Evolutionary conservation across 2,888 invertebrate species (phyloP), one percentile per base, ranked within the genome.

Genomic region (Diabrotica balteata): DNA sequence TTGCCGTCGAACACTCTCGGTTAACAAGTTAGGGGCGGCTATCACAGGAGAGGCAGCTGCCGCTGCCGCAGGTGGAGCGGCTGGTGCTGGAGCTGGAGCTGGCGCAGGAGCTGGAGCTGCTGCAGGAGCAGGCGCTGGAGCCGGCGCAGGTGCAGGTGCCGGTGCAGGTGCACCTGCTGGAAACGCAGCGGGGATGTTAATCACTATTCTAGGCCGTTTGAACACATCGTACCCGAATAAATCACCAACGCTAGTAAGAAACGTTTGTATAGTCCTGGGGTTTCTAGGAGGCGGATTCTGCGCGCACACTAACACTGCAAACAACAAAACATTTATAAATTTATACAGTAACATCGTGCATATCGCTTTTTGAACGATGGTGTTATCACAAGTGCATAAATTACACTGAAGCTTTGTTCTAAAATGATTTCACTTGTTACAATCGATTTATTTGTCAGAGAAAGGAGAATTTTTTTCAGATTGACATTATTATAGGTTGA

Each of bases 221-320:
- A 78, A 76, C 45, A 84, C 80, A 74, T 84, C 84, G 71, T 83
- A 84, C 44, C 84, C 84, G 71, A 84, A 83, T 59, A 80, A 75
- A 73, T 84, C 84, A 10, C 82, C 84, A 44, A 84, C 79, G 67
- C 80, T 79, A 51, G 79, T 78, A 42, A 84, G 70, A 58, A 83
- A 76, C n/a, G 78, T 71, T 67, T 83, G 84, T 59, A 84, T 77
- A 58, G 83, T 84, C 72, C 84, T 73, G 76, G 84, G 84, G 69
- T 76, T 74, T 55, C 77, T 71, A 4, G 70, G 53, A 72, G 69
- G 67, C 57, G 74, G 70, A 71, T 70, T 71, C 58, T 71, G 71
- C 50, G 68, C 71, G 58, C 57, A 32, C 63, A 64, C 66, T 11
- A 66, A 9, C 59, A 62, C 68, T 58, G 59, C 17, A 7, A 65